Base-by-base conservation (phyloP, 2,797 vertebrate species). In the Botia almorhae region DNA sequence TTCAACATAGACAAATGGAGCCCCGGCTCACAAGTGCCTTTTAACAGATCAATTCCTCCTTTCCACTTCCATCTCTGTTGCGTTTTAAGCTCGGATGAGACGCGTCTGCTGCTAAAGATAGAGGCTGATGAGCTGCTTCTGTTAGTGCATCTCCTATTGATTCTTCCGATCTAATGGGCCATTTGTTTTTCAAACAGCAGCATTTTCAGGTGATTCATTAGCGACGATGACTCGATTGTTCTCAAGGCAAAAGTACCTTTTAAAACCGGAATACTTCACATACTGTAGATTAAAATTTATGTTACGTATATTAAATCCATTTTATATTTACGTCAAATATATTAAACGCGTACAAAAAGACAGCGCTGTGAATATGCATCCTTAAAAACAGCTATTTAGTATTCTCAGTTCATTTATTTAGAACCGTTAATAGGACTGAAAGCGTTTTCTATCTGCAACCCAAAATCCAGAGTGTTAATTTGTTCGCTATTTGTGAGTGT, bases 1-100 rank as follows among this genome's bases (percentile, higher is more conserved):
- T 85, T 76, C 67, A 79, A 75, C 84, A 70, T 83, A 81, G 84
- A 87, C 84, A 91, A 91, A 91, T 91, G 89, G 89, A 82, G 83
- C 76, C 83, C 81, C 82, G 82, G 88, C 84, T 88, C 87, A 90
- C 90, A 82, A 90, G 88, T 90, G 87, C 89, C 92, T 92, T 92
- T 93, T 93, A 92, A 88, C 50, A 78, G 89, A 94, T 93, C 90
- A 92, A 93, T 92, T 90, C 79, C 80, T 79, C 53, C 64, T 73
- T 77, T 74, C 78, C 78, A 77, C 73, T 79, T 61, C 67, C 69
- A 56, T 69, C 71, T n/a, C 69, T 56, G 64, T 60, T 50, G 69
- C 78, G 50, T 72, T 70, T 53, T 43, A 77, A 48, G 69, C 33
- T 13, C 17, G 56, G 16, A 70, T 51, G 36, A 36, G 46, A 70